Percentiles rank a stretch among this genome's conserved stretches.
These are phyloP conservation scores for Babyrousa celebensis DNA, from an alignment of 2,797 vertebrate genomes.

Conservation along the genomic window DNA sequence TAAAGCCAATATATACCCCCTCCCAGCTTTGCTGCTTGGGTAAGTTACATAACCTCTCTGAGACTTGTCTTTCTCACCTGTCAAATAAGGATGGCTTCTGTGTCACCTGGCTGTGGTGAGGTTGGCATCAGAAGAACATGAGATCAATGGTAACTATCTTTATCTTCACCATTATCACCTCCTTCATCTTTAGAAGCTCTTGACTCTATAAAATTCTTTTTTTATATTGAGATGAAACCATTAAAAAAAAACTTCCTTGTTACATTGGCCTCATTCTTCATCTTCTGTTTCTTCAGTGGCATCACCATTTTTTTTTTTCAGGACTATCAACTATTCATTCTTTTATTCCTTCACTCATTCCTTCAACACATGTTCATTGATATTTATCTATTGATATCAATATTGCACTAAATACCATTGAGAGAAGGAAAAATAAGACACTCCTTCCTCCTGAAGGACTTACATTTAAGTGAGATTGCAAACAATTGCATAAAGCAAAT, in stretches of 20 bases:
- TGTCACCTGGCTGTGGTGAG: not conserved
- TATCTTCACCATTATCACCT: not conserved
- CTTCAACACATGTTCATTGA: not conserved
- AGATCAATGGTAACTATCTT: not conserved
- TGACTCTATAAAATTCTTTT: not conserved
- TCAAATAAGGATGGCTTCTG: not conserved
- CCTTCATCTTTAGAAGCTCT: not conserved
- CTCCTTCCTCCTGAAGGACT: not conserved
- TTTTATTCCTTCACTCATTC: not conserved
- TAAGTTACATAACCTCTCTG: rapidly evolving
- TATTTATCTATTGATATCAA: not conserved
- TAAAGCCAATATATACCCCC: not conserved
- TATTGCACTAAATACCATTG: not conserved
- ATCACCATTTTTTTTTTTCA: not conserved
- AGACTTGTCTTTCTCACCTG: not conserved
- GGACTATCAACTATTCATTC: not conserved
- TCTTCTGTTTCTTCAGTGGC: not conserved
- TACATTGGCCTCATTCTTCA: not conserved
- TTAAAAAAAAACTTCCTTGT: not conserved
- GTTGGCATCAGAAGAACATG: not conserved
- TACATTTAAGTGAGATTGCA: slow-evolving; percentile 50
- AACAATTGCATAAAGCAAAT: not conserved
- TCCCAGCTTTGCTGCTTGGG: not conserved
- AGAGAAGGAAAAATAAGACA: slow-evolving; percentile 23
- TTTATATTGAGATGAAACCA: not conserved